phyloP scores from a whole-genome alignment of 1,140 invertebrate species.

The Neocloeon triangulifer region DNA sequence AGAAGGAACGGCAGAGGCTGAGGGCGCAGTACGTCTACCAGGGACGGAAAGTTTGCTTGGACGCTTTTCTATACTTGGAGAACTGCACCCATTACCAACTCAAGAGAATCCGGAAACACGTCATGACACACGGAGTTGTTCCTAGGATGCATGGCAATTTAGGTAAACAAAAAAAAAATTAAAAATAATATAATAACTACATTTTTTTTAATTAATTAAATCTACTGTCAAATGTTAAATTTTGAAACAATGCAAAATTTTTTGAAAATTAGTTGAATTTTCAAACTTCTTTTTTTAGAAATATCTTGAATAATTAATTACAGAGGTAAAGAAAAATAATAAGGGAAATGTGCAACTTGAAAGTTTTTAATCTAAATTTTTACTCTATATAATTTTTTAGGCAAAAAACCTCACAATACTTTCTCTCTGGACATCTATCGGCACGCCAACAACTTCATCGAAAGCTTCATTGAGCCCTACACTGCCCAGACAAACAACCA shows the following conservation, averaged over 20 bases:
- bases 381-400: too few relatives aligned
- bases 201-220: too few relatives aligned
- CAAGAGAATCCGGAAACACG: conserved; percentile 50
- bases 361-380: too few relatives aligned
- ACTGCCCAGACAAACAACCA: conserved; percentile 9
- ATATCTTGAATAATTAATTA: too few relatives aligned
- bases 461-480: conserved; percentile 39
- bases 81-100: conserved; percentile 61
- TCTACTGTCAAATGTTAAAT: too few relatives aligned
- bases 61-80: conserved; percentile 55
- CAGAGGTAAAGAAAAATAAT: too few relatives aligned
- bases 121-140: conserved; percentile 52
- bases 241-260: too few relatives aligned
- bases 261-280: too few relatives aligned
- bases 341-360: too few relatives aligned
- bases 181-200: too few relatives aligned
- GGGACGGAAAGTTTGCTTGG: conserved; percentile 47
- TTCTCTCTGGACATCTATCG: conserved; percentile 55
- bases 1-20: conserved; percentile 43
- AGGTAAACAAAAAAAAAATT: too few relatives aligned
- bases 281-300: too few relatives aligned
- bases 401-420: conserved; percentile 62
- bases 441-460: conserved; percentile 48
- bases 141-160: conserved; percentile 54
- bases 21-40: conserved; percentile 49